These are phyloP conservation scores for Rhyacichthys aspro DNA, from an alignment of 2,797 vertebrate species.

Conservation along the genomic window DNA sequence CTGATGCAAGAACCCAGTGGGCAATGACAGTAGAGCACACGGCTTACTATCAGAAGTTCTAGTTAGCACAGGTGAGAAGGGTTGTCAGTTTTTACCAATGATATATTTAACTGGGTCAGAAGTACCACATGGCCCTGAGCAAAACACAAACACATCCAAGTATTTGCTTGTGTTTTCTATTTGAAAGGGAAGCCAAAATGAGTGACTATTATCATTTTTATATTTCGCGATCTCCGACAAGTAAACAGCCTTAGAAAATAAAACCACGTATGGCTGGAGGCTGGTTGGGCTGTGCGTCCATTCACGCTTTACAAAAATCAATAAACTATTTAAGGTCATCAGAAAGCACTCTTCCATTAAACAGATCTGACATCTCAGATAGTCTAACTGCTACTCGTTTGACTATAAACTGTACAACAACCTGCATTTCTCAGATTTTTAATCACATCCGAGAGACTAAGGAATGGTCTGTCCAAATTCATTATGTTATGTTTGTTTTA, in stretches of 20 bases:
- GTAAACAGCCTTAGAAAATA: conserved; percentile 41
- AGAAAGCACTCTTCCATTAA: conserved; percentile 49
- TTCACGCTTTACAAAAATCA: conserved; percentile 68
- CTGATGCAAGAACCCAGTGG: conserved; percentile 54
- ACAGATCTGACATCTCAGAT: not conserved
- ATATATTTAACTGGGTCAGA: no score
- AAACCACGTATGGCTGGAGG: conserved; percentile 43
- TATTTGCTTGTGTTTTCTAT: conserved; percentile 43
- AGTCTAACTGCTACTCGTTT: conserved; percentile 4
- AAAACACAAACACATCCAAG: conserved; percentile 33
- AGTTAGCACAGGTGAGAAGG: not conserved
- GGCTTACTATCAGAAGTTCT: conserved; percentile 65
- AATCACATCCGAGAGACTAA: no score
- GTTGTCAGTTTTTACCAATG: not conserved
- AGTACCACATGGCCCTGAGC: conserved; percentile 2
- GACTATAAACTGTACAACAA: not conserved
- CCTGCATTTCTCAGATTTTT: no score
- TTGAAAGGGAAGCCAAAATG: conserved; percentile 44
- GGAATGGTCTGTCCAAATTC: no score
- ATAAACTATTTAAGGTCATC: conserved; percentile 76
- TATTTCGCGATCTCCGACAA: conserved; percentile 55
- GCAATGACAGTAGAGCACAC: conserved; percentile 59
- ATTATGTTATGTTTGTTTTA: no score
- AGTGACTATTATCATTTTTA: conserved; percentile 55
- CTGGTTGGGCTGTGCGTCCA: conserved; percentile 37